These are phyloP conservation scores for Crotalus tigris DNA, from an alignment of 2,113 vertebrate genomes.

Conservation along the genomic window DNA sequence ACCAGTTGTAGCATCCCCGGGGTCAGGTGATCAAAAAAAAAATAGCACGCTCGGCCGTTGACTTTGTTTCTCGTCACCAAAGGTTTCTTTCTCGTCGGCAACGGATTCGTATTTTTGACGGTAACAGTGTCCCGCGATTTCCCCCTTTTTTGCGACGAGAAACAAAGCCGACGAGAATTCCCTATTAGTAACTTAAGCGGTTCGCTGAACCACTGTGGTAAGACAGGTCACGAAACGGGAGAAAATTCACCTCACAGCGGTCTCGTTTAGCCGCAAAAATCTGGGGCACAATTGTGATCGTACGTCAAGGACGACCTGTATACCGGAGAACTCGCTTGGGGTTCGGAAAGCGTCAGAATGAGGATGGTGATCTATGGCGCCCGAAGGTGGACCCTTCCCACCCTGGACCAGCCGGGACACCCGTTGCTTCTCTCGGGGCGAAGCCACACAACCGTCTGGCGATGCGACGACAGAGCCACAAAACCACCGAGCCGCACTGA, in stretches of 20 bases:
- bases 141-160: not conserved
- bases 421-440: fast-evolving
- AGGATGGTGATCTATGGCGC: not conserved
- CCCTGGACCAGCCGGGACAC: not conserved
- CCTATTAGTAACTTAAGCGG: no score
- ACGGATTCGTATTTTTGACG: no score
- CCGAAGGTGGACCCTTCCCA: no score
- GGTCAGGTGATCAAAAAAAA: no score
- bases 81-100: no score
- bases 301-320: not conserved
- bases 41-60: no score
- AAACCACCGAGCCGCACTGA: not conserved
- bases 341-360: no score
- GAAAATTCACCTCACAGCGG: not conserved
- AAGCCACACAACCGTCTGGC: not conserved
- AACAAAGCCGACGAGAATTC: no score
- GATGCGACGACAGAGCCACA: no score
- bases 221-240: not conserved
- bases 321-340: not conserved
- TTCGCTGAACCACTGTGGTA: not conserved
- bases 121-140: not conserved
- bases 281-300: not conserved
- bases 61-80: no score
- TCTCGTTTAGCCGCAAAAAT: not conserved
- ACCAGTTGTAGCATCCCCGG: no score